These are phyloP conservation scores for Lapara coniferarum DNA, from an alignment of 2,888 invertebrate species.

Conservation along the genomic window DNA sequence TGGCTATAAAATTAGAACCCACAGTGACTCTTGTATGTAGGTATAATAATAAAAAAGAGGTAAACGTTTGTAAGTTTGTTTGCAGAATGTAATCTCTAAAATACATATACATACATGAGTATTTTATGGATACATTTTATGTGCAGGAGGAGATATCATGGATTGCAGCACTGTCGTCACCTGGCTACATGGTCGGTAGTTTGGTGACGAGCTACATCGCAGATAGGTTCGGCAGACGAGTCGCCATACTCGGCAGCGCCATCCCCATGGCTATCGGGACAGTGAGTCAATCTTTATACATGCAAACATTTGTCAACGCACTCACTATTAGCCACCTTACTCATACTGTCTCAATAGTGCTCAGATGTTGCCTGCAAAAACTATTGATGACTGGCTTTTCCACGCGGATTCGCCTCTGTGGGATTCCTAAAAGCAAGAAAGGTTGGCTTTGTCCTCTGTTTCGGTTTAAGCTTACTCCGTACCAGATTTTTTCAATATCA, in stretches of 20 bases:
- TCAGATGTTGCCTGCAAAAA: background rate
- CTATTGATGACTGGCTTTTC: no score
- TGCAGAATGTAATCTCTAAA: no score
- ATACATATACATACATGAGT: no score
- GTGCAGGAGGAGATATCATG: conserved; percentile 61
- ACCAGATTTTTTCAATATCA: no score
- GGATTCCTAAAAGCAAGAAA: no score
- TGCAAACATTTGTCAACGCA: background rate
- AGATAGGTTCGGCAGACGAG: conserved; percentile 63
- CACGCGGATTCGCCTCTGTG: no score
- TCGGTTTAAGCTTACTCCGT: no score
- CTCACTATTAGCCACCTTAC: background rate
- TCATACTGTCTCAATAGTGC: background rate
- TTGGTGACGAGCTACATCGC: conserved; percentile 59
- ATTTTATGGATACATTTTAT: conserved; percentile 17
- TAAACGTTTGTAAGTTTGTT: no score
- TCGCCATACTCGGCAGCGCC: conserved; percentile 62
- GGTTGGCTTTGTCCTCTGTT: no score
- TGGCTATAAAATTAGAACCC: no score
- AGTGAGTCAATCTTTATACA: conserved; percentile 46
- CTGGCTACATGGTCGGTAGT: conserved; percentile 69
- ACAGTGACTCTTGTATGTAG: no score
- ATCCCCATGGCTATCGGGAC: conserved; percentile 61
- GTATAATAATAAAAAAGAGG: no score
- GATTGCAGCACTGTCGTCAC: conserved; percentile 60